These are phyloP conservation scores for Tupaia chinensis DNA, from an alignment of 2,113 vertebrate genomes.

Conservation along the genomic window DNA sequence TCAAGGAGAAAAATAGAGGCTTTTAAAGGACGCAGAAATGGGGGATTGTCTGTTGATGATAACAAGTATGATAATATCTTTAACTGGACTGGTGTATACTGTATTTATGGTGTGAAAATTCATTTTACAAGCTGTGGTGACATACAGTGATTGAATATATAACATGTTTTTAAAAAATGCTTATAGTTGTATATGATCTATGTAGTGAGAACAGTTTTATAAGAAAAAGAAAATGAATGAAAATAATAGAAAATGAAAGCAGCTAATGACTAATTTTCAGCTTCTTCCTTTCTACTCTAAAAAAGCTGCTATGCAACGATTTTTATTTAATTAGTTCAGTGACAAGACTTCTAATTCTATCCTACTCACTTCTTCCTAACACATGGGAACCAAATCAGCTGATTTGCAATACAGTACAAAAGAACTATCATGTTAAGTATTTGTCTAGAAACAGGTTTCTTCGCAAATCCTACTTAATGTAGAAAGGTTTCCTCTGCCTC, in stretches of 20 bases:
- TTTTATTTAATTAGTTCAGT: conserved; percentile 39
- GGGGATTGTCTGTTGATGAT: no score
- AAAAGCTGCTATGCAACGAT: conserved; percentile 12
- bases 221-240: conserved; percentile 38
- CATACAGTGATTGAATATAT: no score
- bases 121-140: no score
- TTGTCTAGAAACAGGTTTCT: conserved; percentile 1
- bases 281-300: conserved; percentile 27
- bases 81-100: no score
- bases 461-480: not conserved
- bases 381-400: not conserved
- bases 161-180: no score
- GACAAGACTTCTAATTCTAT: conserved; percentile 37
- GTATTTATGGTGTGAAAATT: no score
- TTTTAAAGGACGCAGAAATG: no score
- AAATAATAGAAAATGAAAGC: conserved; percentile 5
- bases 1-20: no score
- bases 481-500: conserved; percentile 16
- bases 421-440: not conserved
- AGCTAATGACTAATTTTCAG: conserved; percentile 18
- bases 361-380: conserved; percentile 28
- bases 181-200: not conserved
- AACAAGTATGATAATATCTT: no score
- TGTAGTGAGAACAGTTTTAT: not conserved
- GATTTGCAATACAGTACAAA: not conserved